These are phyloP conservation scores for Potamilus streckersoni DNA, from an alignment of 1,140 invertebrate species.

Conservation along the genomic window DNA sequence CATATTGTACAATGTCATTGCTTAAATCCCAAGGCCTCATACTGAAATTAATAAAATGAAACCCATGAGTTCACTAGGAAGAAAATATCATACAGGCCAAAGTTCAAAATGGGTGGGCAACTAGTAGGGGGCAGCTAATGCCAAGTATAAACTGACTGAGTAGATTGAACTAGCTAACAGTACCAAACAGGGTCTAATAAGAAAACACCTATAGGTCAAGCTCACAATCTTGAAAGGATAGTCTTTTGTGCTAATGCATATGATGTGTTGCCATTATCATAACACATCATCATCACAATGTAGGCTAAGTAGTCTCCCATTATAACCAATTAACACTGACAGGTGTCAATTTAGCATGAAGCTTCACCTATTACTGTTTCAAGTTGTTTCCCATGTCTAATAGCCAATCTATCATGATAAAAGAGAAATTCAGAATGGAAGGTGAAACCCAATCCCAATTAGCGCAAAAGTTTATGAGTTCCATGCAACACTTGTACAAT, in stretches of 20 bases:
- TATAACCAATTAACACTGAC: background rate
- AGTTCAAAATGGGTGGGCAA: background rate
- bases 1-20: slow-evolving; percentile 86
- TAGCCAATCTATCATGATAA: no score
- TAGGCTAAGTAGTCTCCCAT: background rate
- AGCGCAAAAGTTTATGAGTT: no score
- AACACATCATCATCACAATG: no score
- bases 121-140: background rate
- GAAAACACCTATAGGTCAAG: no score
- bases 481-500: no score
- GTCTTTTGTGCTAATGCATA: no score
- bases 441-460: no score
- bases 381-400: no score
- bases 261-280: no score
- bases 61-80: background rate
- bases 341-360: background rate
- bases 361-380: background rate
- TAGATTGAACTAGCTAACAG: background rate
- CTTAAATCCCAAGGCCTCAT: slow-evolving; percentile 83
- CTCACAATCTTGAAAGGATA: no score
- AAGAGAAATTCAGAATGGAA: no score
- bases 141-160: background rate
- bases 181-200: background rate
- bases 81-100: background rate
- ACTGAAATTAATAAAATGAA: slow-evolving; percentile 44